Base-by-base conservation (phyloP, 2,113 vertebrate genomes). In the Osmerus eperlanus region DNA sequence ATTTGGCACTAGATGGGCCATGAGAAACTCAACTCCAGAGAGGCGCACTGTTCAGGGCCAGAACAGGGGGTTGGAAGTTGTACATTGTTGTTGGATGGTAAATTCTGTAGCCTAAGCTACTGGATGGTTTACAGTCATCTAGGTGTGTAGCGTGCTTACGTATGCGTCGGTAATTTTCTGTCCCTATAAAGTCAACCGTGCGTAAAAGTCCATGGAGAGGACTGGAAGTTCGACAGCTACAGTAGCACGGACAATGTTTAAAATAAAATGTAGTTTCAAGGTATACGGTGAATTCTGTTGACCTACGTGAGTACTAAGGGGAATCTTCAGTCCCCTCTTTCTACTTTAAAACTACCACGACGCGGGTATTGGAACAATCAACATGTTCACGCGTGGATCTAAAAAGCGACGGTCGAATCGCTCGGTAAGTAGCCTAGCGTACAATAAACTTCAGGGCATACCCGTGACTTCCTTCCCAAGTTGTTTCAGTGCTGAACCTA, bases 311-410 rank as follows among this genome's bases (percentile, higher is more conserved):
- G 8, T 15, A 72, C 23, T 51, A 25, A 21, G 41, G 41, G 41
- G 41, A 47, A 11, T 12, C 3, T 5, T 62, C n/a, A 65, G 32
- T 61, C 2, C n/a, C 19, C 28, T 32, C 21, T 28, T 60, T 28
- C 68, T 4, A 55, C 55, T 67, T 23, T 55, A 29, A 65, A 36
- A 59, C 65, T 29, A 72, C 72, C 47, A 56, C 41, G 77, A 65
- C 32, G 55, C 54, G 23, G 29, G 18, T 23, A 67, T 78, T 72
- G 21, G 1, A 70, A 70, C 78, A 25, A 29, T 65, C 74, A 75
- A 75, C 80, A 93, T 93, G 92, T 93, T 93, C 82, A 82, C 89
- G 23, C 90, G 91, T 61, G 91, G 91, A 11, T 92, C 92, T 8
- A 93, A 90, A 80, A 93, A 93, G 80, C 91, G 92, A 75, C 89